A percentile compares a stretch with the other conserved stretches of the same genome.
Evolutionary conservation across 2,888 invertebrate genomes (phyloP).

Genomic region (Cephus pulcher): DNA sequence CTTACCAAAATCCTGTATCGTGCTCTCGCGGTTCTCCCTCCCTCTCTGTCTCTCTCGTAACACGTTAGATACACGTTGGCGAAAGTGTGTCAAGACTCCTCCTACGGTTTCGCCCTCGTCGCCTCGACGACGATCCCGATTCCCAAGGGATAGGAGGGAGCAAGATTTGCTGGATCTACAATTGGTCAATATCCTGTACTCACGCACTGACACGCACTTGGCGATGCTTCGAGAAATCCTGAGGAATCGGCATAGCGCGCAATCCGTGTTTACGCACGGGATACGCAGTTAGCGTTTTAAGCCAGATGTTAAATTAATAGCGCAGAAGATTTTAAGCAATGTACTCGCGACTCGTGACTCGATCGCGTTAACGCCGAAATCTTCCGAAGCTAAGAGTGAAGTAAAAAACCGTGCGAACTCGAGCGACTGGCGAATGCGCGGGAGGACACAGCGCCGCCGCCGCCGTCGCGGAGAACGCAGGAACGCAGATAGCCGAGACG

Average conservation of each 20-base stretch:
- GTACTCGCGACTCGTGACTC: too few species aligned
- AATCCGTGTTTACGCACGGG: too few species aligned
- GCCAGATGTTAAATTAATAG: not conserved
- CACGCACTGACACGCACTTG: not conserved
- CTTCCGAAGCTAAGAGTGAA: not conserved
- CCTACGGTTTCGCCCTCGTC: conserved; percentile 5
- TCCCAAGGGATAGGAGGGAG: conserved; percentile 1
- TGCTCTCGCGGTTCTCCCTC: not conserved
- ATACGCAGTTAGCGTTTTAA: not conserved
- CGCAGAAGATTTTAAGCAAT: not conserved
- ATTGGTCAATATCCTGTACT: not conserved
- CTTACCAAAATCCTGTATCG: not conserved
- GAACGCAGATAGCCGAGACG: not conserved
- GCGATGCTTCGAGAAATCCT: not conserved
- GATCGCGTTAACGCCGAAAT: not conserved
- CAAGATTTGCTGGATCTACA: not conserved
- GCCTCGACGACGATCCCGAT: not conserved
- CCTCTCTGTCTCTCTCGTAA: not conserved
- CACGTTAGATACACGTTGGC: not conserved
- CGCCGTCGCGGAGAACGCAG: not conserved
- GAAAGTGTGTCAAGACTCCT: not conserved
- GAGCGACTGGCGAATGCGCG: not conserved
- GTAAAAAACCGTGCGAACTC: not conserved
- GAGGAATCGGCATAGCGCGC: too few species aligned
- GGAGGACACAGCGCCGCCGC: not conserved